Percentiles rank a stretch among this genome's conserved stretches.
phyloP scores from a whole-genome alignment of 2,113 vertebrate species.

The Neodontobutis hainanensis region DNA sequence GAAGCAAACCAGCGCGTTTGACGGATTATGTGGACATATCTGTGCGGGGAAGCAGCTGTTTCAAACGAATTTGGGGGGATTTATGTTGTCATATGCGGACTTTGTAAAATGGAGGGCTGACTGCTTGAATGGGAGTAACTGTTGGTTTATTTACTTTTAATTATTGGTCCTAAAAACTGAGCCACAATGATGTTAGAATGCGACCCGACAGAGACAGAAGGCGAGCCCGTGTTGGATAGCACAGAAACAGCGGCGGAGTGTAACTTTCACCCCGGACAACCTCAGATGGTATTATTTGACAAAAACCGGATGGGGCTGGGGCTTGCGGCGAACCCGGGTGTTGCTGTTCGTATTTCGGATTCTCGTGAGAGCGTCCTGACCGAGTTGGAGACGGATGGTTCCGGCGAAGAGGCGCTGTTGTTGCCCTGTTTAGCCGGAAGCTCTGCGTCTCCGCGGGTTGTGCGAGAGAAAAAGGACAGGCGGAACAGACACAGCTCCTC shows the following conservation, averaged over 20 bases:
- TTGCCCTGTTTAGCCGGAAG: constrained; percentile 70
- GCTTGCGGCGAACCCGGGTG: constrained; percentile 65
- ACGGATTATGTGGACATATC: constrained; percentile 58
- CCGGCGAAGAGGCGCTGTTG: constrained; percentile 77
- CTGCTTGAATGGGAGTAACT: neutral
- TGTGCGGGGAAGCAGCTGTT: constrained; percentile 27
- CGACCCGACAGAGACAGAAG: constrained; percentile 67
- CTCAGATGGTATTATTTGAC: constrained; percentile 56
- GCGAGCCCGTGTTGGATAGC: constrained; percentile 46
- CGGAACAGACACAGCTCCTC: constrained; percentile 75
- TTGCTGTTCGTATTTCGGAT: constrained; percentile 74
- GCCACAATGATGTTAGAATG: constrained; percentile 79
- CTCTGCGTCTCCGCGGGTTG: constrained; percentile 58
- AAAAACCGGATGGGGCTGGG: constrained; percentile 35
- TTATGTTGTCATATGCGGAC: neutral
- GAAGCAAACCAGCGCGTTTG: constrained; percentile 57
- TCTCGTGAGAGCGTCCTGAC: constrained; percentile 78
- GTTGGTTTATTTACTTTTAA: neutral
- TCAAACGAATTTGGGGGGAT: neutral
- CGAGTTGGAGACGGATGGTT: constrained; percentile 78
- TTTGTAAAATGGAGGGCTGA: constrained; percentile 50
- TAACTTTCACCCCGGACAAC: constrained; percentile 53
- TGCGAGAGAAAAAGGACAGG: constrained; percentile 64
- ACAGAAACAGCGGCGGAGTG: constrained; percentile 48
- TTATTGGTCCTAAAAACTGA: constrained; percentile 4